Percentiles rank a stretch among this genome's conserved stretches.
Evolutionary conservation across 2,113 vertebrate species (phyloP).

Genomic region (Colistium nudipinnis): DNA sequence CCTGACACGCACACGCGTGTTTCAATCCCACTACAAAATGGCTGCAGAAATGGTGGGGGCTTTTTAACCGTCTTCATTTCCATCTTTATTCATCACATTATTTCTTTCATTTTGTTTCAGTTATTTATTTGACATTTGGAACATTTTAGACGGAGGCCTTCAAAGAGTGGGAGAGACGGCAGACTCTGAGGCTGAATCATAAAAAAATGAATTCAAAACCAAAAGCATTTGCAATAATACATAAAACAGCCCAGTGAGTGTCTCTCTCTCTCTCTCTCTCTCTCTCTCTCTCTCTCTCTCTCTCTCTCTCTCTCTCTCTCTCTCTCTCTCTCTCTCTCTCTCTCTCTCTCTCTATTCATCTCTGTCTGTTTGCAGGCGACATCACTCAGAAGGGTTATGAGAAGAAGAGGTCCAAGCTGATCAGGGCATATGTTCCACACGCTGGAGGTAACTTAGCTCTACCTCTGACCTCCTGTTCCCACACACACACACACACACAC

Average conservation of each 20-base stretch:
- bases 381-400: slow-evolving; percentile 98
- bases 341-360: slow-evolving; percentile 64
- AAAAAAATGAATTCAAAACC: too few species aligned
- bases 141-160: neutral
- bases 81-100: slow-evolving; percentile 7
- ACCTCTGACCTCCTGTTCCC: slow-evolving; percentile 64
- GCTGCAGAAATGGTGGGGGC: too few species aligned
- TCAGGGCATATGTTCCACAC: slow-evolving; percentile 92
- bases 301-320: too few species aligned
- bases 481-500: slow-evolving; percentile 35
- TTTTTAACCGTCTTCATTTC: slow-evolving; percentile 8
- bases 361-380: slow-evolving; percentile 87
- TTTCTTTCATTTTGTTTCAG: slow-evolving; percentile 35
- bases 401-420: slow-evolving; percentile 97
- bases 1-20: too few species aligned
- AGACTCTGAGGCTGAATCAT: too few species aligned
- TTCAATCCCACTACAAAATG: too few species aligned
- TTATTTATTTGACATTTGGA: slow-evolving; percentile 31
- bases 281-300: too few species aligned
- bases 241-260: too few species aligned
- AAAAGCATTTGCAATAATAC: too few species aligned
- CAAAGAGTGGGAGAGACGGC: too few species aligned
- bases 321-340: slow-evolving; percentile 68
- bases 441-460: slow-evolving; percentile 79
- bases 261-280: too few species aligned